Percentiles rank a stretch among this genome's conserved stretches.
These are phyloP conservation scores for Galerucella nymphaeae DNA, from an alignment of 2,888 invertebrate species.

Conservation along the genomic window DNA sequence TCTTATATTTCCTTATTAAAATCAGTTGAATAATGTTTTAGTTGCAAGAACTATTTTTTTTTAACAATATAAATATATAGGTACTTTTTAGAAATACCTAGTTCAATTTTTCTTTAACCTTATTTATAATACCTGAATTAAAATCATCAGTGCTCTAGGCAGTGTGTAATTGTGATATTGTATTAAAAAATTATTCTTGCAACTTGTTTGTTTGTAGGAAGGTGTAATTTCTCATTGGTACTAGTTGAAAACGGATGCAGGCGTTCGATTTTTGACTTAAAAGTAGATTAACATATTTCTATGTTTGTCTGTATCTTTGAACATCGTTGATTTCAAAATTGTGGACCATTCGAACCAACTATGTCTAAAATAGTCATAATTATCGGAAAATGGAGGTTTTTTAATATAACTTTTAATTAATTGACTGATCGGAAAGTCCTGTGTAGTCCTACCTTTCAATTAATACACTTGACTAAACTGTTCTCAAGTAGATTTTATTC, in stretches of 20 bases:
- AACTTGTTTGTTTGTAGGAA: conserved; percentile 1
- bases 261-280: conserved; percentile 34
- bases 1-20: conserved; percentile 11
- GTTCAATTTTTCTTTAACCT: too few relatives aligned
- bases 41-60: conserved; percentile 8
- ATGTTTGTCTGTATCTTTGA: conserved; percentile 22
- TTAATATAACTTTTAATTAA: not conserved
- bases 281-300: not conserved
- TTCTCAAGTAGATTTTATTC: too few relatives aligned
- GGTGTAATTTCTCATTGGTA: conserved; percentile 19
- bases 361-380: conserved; percentile 6
- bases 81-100: not conserved
- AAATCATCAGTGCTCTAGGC: too few relatives aligned
- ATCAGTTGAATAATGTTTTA: not conserved
- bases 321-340: conserved; percentile 32
- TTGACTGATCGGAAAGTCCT: not conserved
- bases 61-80: not conserved
- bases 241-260: conserved; percentile 36
- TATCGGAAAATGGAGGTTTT: not conserved
- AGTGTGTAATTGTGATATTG: too few relatives aligned
- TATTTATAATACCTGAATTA: too few relatives aligned
- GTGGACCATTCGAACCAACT: conserved; percentile 50
- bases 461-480: too few relatives aligned
- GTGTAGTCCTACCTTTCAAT: too few relatives aligned
- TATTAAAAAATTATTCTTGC: not conserved